Percentiles rank a stretch among this genome's conserved stretches.
phyloP scores from a whole-genome alignment of 2,797 vertebrate genomes.

The Anisognathus igniventris region DNA sequence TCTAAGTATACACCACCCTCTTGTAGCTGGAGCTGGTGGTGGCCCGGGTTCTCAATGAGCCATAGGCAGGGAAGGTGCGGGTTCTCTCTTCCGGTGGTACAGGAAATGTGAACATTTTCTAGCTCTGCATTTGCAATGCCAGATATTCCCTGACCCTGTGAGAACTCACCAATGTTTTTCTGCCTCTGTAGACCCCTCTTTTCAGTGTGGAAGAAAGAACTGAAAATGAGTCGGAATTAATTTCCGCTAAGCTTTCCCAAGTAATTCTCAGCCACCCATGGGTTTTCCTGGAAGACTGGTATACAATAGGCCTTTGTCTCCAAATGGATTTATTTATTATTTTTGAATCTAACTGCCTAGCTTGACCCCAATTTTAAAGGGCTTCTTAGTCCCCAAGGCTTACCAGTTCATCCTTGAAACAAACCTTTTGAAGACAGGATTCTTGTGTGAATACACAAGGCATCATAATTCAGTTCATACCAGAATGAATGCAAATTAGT shows the following conservation, averaged over 20 bases:
- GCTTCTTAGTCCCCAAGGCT: not conserved
- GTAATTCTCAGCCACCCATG: slow-evolving; percentile 19
- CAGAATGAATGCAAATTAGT: not conserved
- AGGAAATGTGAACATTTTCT: not conserved
- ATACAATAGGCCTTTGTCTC: slow-evolving; percentile 50
- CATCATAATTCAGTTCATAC: not conserved
- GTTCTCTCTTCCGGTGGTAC: not conserved
- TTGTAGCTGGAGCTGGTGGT: not conserved
- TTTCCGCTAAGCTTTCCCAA: slow-evolving; percentile 16
- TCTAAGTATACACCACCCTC: not conserved
- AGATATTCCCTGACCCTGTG: not conserved
- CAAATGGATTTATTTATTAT: slow-evolving; percentile 19
- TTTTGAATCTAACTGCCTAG: slow-evolving; percentile 16
- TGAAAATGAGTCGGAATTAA: not conserved
- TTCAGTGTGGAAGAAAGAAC: slow-evolving; percentile 4
- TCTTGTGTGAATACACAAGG: not conserved
- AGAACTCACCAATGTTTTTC: not conserved
- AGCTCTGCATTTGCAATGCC: not conserved
- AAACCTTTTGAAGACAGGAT: not conserved
- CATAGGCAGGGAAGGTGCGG: not conserved
- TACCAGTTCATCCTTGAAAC: not conserved
- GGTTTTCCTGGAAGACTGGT: slow-evolving; percentile 29
- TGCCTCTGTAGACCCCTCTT: not conserved
- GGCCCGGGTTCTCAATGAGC: not conserved
- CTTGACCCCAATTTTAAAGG: not conserved